Base-by-base conservation (phyloP, 2,113 vertebrate genomes). In the Cariama cristata region DNA sequence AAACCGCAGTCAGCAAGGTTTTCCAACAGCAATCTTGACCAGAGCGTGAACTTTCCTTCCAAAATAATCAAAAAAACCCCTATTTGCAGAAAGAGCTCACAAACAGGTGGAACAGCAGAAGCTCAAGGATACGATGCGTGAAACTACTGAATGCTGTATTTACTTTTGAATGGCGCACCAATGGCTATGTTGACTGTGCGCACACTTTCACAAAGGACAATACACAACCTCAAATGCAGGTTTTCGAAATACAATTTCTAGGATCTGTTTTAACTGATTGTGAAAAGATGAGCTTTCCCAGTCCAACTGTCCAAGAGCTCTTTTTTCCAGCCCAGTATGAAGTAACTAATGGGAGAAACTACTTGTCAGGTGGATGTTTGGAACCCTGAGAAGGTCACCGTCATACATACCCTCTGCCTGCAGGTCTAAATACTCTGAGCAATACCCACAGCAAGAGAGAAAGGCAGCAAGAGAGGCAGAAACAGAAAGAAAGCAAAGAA, bases 341-440 rank as follows among this genome's bases (percentile, higher is more conserved):
- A 63, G 60, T 11, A 42, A n/a, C 15, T 33, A 44, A 35, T 0
- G 42, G 66, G 84, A 91, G 79, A 13, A 79, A 45, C 5, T 12
- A 40, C n/a, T 58, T 89, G 96, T 80, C 87, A 63, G 86, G 95
- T 93, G 94, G 93, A 96, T 91, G 94, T 95, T 93, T 93, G 91
- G 87, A 93, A 88, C 74, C 88, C 91, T 38, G 62, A 19, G 53
- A 10, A 49, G 66, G 68, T 64, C 26, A 3, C 19, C 5, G 24
- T 64, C 75, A 95, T 97, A 97, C 97, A 24, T 97, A 97, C 97
- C 97, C 97, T 92, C 85, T 35, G 88, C 12, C 74, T 87, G 97
- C 96, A 92, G 97, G 96, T 94, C 95, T 98, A 95, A 98, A 94
- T 24, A 96, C 94, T 97, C 97, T 98, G 97, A 97, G 95, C 88